Evolutionary conservation across 2,888 invertebrate species (phyloP), one percentile per base, ranked within the genome.

Genomic region (Diabrotica balteata): DNA sequence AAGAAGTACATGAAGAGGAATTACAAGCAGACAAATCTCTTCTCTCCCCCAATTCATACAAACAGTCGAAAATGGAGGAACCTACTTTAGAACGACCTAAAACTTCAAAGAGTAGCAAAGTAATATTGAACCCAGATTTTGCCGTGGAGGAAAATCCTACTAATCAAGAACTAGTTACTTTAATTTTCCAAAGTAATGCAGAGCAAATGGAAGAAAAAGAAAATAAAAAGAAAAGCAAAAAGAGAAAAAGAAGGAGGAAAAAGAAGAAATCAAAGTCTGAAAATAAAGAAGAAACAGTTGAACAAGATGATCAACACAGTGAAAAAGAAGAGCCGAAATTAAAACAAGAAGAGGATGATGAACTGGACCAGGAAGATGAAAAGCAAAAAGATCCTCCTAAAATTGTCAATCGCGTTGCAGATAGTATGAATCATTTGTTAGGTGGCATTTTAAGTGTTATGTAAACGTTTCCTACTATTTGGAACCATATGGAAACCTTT

Each of bases 361-460:
- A 10, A n/a, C 50, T 11, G 10, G 50, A 50, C 4, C 8, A 51
- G 2, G 17, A n/a, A 8, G 17, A 17, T 32, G 9, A 17, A 7
- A 52, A 59, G 11, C 44, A 8, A 59, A 52, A 51, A 6, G 43
- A 47, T 32, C 9, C 44, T 52, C 17, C 22, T 11, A 43, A 47
- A 43, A 50, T 45, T 50, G 44, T 17, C 4, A 61, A 52, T 45
- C 51, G 61, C 7, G 44, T 9, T 7, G 61, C 45, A 10, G 44
- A 47, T 8, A 51, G 8, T 11, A 8, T 9, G 4, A 50, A 62
- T 46, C 51, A 55, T 50, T 57, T 60, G 11, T 42, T 67, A 32
- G 67, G 62, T 11, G 62, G 62, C 7, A 50, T 67, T 7, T 22
- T 67, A 8, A 67, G 67, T 47, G 64, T 54, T n/a, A 59, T 64